These are phyloP conservation scores for Podotricha telesiphe DNA, from an alignment of 2,888 invertebrate genomes.

Conservation along the genomic window DNA sequence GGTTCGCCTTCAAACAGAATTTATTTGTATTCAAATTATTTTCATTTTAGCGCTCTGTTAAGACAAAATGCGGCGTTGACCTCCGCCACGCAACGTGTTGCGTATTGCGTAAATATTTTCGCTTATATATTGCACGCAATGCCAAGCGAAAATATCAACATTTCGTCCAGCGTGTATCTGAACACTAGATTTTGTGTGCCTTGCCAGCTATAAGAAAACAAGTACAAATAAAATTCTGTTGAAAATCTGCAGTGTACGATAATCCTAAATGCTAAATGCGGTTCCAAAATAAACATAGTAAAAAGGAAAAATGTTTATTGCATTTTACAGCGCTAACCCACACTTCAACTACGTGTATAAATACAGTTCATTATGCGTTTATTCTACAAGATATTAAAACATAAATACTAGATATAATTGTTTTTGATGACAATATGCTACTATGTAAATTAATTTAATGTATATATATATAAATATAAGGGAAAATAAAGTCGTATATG, in stretches of 20 bases:
- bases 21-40: no score
- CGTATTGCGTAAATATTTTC: no score
- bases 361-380: neutral
- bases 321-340: slow-evolving; percentile 3
- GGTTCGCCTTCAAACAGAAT: no score
- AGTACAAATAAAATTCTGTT: neutral
- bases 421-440: neutral
- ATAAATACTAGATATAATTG: neutral
- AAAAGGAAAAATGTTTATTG: slow-evolving; percentile 16
- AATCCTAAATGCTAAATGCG: neutral
- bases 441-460: neutral
- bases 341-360: neutral
- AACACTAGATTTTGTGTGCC: no score
- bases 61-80: no score
- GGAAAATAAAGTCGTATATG: slow-evolving; percentile 6
- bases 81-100: no score
- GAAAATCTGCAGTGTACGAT: neutral
- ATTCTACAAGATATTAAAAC: neutral
- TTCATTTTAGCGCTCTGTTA: no score
- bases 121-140: no score
- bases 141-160: no score
- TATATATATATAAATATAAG: slow-evolving; percentile 5
- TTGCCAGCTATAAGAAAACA: no score
- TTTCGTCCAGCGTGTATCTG: no score
- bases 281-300: slow-evolving; percentile 28